These are phyloP conservation scores for Bicyclus anynana DNA, from an alignment of 1,140 invertebrate genomes.

Conservation along the genomic window DNA sequence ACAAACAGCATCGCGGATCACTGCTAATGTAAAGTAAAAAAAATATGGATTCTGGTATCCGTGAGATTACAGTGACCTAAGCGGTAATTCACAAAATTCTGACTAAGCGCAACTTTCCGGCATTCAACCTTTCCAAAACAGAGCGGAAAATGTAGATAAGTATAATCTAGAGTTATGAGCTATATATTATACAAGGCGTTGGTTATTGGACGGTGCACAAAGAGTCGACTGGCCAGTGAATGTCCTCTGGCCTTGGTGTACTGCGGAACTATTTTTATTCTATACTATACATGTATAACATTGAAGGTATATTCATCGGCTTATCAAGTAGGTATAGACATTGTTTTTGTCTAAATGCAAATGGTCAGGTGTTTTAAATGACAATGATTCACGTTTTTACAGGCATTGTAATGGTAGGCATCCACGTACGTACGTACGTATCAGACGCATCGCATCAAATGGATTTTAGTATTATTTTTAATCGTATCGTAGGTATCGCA, in stretches of 20 bases:
- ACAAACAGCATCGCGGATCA: no score
- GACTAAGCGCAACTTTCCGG: constrained; percentile 13
- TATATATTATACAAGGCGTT: constrained; percentile 14
- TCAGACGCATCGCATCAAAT: no score
- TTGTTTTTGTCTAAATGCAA: background rate
- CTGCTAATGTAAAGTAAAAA: no score
- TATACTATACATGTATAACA: background rate
- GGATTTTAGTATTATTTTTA: no score
- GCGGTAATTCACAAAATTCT: constrained; percentile 8
- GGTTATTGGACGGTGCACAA: constrained; percentile 14
- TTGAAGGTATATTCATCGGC: background rate
- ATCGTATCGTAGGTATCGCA: no score
- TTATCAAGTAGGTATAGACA: background rate
- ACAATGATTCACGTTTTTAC: no score
- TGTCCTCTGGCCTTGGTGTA: constrained; percentile 17
- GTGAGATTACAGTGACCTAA: background rate
- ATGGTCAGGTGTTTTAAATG: background rate
- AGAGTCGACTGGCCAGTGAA: constrained; percentile 17
- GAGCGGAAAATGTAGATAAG: constrained; percentile 15
- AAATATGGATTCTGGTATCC: background rate
- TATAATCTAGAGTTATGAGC: constrained; percentile 13
- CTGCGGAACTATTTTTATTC: constrained; percentile 19
- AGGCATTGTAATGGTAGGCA: no score
- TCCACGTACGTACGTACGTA: no score
- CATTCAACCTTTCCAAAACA: constrained; percentile 16